phyloP scores from a whole-genome alignment of 2,113 vertebrate genomes.

The Dipodomys merriami region DNA sequence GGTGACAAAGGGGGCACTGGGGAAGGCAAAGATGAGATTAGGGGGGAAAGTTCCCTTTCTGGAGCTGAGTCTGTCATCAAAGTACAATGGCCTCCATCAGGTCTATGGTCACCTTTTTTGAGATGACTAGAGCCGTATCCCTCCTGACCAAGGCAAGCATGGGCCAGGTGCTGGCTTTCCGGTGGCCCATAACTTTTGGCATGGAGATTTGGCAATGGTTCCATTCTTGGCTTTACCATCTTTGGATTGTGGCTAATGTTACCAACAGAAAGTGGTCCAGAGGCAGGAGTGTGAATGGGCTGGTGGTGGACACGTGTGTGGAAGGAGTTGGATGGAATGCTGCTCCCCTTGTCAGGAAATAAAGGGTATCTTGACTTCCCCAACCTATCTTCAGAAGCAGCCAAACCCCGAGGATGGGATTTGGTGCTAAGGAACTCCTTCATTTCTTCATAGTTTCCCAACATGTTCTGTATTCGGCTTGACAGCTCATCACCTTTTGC shows the following conservation, averaged over 20 bases:
- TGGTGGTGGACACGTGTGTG: slow-evolving; percentile 80
- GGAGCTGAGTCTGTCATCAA: slow-evolving; percentile 61
- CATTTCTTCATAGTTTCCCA: slow-evolving; percentile 95
- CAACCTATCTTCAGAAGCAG: slow-evolving; percentile 77
- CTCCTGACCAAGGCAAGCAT: slow-evolving; percentile 68
- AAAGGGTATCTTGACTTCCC: slow-evolving; percentile 77
- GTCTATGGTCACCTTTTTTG: slow-evolving; percentile 77
- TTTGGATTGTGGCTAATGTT: slow-evolving; percentile 82
- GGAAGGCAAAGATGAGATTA: slow-evolving; percentile 85
- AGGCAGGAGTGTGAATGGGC: slow-evolving; percentile 67
- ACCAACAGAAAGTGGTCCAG: slow-evolving; percentile 73
- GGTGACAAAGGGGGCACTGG: slow-evolving; percentile 85
- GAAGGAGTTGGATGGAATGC: slow-evolving; percentile 80
- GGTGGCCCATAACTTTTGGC: slow-evolving; percentile 72
- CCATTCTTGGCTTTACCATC: slow-evolving; percentile 78
- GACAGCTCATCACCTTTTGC: slow-evolving; percentile 95
- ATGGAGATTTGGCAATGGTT: slow-evolving; percentile 70
- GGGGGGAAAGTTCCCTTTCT: slow-evolving; percentile 80
- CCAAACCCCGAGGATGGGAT: slow-evolving; percentile 82
- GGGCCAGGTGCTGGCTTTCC: slow-evolving; percentile 71
- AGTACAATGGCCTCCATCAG: slow-evolving; percentile 71
- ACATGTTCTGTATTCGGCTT: slow-evolving; percentile 93
- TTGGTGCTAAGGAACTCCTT: slow-evolving; percentile 87
- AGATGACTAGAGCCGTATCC: slow-evolving; percentile 59
- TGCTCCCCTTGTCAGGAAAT: slow-evolving; percentile 81